Conservation (phyloP, 1,140 invertebrate genomes). For the Pogonognathellus flavescens region DNA sequence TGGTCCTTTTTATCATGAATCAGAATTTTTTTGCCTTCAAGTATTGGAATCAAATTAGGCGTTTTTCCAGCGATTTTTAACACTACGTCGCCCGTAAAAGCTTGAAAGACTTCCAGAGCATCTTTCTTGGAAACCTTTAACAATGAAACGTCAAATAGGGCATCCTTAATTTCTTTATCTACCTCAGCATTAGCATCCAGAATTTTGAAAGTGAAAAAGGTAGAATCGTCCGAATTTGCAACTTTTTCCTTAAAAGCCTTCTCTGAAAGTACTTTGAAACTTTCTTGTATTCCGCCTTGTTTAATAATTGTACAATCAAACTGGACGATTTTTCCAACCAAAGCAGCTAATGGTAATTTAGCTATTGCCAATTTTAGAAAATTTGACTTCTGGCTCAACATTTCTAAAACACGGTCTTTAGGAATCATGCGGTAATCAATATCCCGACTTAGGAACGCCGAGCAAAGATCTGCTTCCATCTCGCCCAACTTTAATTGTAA, state of each 20-base stretch:
- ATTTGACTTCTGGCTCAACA: not conserved
- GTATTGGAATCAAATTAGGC: not conserved
- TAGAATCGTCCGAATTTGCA: not conserved
- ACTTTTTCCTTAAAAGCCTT: not conserved
- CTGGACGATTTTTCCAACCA: not conserved
- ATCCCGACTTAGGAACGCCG: not conserved
- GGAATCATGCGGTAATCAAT: not conserved
- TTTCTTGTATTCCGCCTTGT: not conserved
- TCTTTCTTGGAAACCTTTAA: not conserved
- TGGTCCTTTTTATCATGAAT: not conserved
- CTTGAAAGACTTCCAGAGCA: not conserved
- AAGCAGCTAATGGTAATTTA: not conserved
- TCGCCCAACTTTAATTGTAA: not conserved
- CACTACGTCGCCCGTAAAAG: not conserved
- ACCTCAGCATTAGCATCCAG: not conserved
- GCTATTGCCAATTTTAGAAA: not conserved
- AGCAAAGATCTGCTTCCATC: not conserved
- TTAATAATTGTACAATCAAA: not conserved
- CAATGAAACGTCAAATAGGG: not conserved
- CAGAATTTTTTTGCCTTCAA: not conserved
- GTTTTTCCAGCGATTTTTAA: not conserved
- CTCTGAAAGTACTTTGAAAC: not conserved
- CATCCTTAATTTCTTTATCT: not conserved
- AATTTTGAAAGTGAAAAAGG: not conserved
- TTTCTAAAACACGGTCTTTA: not conserved